A percentile compares a stretch with the other conserved stretches of the same genome.
Conservation (phyloP, 2,888 invertebrate genomes). For the Dicyrtoma fusca region DNA sequence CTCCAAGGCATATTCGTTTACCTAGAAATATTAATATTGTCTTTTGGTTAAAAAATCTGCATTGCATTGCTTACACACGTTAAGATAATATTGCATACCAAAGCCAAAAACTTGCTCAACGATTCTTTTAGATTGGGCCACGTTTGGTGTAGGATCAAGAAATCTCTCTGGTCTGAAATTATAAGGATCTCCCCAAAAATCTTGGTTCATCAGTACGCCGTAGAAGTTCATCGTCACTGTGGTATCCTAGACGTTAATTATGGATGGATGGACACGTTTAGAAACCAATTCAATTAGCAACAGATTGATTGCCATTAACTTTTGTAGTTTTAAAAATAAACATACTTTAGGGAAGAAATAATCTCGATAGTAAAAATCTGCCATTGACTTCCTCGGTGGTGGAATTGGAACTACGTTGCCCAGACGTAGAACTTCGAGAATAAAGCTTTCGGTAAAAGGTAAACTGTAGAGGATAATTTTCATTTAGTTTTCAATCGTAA, state of each 20-base stretch:
- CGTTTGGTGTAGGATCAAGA: not conserved
- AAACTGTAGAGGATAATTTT: constrained; percentile 15
- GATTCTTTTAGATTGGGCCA: not conserved
- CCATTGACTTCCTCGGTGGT: constrained; percentile 21
- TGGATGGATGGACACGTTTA: too few relatives aligned
- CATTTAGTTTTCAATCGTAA: too few relatives aligned
- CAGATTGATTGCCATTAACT: too few relatives aligned
- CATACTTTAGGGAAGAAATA: constrained; percentile 28
- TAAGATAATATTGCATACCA: constrained; percentile 10
- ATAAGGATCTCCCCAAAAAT: constrained; percentile 20
- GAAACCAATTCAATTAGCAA: too few relatives aligned
- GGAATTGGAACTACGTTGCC: constrained; percentile 30
- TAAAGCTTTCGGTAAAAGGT: constrained; percentile 31
- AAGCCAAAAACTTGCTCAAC: constrained; percentile 30
- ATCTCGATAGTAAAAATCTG: constrained; percentile 6
- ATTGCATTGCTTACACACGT: too few relatives aligned
- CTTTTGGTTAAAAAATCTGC: too few relatives aligned
- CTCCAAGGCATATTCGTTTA: constrained; percentile 31
- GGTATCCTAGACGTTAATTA: too few relatives aligned
- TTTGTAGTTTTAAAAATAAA: not conserved
- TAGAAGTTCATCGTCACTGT: constrained; percentile 24
- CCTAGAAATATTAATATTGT: constrained; percentile 18
- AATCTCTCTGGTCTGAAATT: constrained; percentile 26
- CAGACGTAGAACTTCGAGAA: constrained; percentile 18
- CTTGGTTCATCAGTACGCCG: constrained; percentile 13